These are phyloP conservation scores for Egretta garzetta DNA, from an alignment of 2,113 vertebrate genomes.

Conservation along the genomic window DNA sequence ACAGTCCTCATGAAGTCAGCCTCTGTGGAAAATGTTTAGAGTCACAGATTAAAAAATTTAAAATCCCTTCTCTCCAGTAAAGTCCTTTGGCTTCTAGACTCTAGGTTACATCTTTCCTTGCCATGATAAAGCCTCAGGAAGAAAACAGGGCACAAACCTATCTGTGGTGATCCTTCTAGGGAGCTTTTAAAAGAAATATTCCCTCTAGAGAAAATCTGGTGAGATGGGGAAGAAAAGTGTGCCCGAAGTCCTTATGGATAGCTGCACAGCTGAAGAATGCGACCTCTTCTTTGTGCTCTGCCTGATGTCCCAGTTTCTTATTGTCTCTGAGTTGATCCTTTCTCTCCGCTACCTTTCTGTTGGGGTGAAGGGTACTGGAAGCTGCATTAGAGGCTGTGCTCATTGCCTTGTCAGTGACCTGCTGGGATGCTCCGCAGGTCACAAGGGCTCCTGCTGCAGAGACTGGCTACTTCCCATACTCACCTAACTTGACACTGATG, in stretches of 20 bases:
- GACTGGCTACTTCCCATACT: background rate
- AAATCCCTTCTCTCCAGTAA: background rate
- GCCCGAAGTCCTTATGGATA: background rate
- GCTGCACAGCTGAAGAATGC: background rate
- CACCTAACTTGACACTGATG: background rate
- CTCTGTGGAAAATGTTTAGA: background rate
- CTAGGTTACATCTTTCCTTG: background rate
- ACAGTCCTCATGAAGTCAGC: background rate
- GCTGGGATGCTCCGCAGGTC: accelerated
- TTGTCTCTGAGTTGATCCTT: background rate
- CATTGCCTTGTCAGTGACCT: background rate
- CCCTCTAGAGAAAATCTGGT: background rate
- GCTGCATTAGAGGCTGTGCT: background rate
- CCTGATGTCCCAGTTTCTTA: background rate
- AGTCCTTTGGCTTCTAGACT: background rate
- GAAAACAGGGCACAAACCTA: background rate
- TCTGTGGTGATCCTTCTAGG: background rate
- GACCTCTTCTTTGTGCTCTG: background rate
- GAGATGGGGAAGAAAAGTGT: background rate
- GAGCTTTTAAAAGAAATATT: background rate
- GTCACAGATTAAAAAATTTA: background rate
- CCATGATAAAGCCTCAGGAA: background rate
- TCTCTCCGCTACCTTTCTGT: background rate
- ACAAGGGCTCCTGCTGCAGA: background rate
- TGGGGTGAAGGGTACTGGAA: background rate